Evolutionary conservation across 2,113 vertebrate genomes (phyloP).

Genomic region (Gymnarchus niloticus): DNA sequence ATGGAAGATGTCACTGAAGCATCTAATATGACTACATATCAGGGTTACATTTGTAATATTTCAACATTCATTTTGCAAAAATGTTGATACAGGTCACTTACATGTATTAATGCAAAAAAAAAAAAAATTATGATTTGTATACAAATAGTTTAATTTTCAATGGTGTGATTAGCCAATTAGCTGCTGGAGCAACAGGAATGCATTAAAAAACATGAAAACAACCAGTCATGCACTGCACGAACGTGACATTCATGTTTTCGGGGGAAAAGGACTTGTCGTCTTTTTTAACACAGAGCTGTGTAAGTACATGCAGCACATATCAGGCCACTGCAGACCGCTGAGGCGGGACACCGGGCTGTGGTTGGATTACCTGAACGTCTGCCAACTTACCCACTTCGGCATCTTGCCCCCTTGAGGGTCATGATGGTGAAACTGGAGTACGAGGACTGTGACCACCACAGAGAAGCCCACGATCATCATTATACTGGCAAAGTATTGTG

Average conservation of each 20-base stretch:
- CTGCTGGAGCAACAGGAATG: background rate
- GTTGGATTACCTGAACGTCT: background rate
- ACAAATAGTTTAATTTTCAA: background rate
- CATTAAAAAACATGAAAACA: background rate
- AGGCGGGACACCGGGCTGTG: background rate
- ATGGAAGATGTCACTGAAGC: background rate
- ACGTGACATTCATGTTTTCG: background rate
- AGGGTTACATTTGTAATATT: background rate
- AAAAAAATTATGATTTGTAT: background rate
- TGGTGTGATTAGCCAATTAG: background rate
- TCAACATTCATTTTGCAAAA: background rate
- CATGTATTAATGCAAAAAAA: background rate
- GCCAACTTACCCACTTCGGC: conserved; percentile 75
- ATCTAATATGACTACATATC: background rate
- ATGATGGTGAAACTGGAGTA: conserved; percentile 84
- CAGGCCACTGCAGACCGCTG: background rate
- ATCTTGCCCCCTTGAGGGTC: conserved; percentile 83
- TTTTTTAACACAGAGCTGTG: background rate
- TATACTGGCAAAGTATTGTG: conserved; percentile 84
- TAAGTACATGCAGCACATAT: background rate
- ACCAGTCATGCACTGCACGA: background rate
- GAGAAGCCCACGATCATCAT: conserved; percentile 87
- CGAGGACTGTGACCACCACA: conserved; percentile 81
- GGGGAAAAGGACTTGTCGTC: background rate
- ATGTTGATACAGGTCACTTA: background rate